Evolutionary conservation across 2,888 invertebrate species (phyloP).

Genomic region (Corythucha ciliata): DNA sequence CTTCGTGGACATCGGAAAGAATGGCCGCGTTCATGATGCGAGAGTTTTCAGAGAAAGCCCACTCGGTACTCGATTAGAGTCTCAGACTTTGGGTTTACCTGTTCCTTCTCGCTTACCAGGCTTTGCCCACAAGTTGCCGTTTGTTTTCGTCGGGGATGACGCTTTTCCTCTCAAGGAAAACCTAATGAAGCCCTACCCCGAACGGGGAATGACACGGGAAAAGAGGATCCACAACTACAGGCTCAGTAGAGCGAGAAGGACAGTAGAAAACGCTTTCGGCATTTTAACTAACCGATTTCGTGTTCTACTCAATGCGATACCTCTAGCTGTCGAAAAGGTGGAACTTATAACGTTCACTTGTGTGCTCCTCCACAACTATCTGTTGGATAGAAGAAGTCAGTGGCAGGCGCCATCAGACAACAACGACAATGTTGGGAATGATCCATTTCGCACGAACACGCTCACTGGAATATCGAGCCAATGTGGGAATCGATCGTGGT

Average conservation of each 20-base stretch:
- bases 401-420: too few relatives aligned
- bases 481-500: too few relatives aligned
- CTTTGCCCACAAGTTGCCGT: neutral
- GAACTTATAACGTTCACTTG: too few relatives aligned
- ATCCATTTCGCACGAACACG: too few relatives aligned
- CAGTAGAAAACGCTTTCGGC: conserved; percentile 2
- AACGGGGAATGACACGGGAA: neutral
- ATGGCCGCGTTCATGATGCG: neutral
- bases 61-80: neutral
- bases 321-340: too few relatives aligned
- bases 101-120: neutral
- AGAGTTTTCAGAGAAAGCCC: neutral
- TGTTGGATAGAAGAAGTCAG: too few relatives aligned
- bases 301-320: too few relatives aligned
- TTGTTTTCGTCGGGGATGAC: neutral
- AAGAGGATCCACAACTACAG: neutral
- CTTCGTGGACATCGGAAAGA: neutral
- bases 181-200: neutral
- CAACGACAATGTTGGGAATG: too few relatives aligned
- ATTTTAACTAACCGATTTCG: too few relatives aligned
- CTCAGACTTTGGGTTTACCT: neutral
- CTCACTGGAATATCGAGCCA: too few relatives aligned
- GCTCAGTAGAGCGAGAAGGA: neutral
- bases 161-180: neutral
- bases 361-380: too few relatives aligned